phyloP scores from a whole-genome alignment of 2,113 vertebrate species.

The Sakesphorus luctuosus region DNA sequence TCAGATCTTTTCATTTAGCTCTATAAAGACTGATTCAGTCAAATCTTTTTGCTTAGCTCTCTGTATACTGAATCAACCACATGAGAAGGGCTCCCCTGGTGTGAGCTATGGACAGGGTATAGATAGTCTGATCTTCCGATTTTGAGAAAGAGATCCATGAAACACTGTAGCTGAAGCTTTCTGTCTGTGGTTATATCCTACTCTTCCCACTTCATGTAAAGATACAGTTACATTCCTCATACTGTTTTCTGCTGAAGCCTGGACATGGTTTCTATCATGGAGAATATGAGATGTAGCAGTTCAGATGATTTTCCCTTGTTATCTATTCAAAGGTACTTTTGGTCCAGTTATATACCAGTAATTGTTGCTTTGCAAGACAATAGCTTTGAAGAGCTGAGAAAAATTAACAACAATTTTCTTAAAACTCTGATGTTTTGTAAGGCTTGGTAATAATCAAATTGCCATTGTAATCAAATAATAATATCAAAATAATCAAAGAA shows the following conservation, averaged over 20 bases:
- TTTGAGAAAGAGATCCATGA: not conserved
- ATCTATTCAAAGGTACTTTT: not conserved
- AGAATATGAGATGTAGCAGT: not conserved
- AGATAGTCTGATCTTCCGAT: not conserved
- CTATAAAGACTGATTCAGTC: not conserved
- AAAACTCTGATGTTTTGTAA: not conserved
- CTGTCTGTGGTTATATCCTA: not conserved
- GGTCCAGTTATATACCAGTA: not conserved
- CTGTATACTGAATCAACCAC: not conserved
- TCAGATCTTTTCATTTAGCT: not conserved
- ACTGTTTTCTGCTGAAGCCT: not conserved
- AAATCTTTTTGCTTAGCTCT: not conserved
- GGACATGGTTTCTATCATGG: not conserved
- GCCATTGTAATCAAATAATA: conserved; percentile 7
- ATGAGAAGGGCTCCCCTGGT: not conserved
- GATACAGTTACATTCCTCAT: not conserved
- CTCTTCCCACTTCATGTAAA: not conserved
- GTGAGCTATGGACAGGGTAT: not conserved
- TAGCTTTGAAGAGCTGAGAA: not conserved
- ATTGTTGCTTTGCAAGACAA: not conserved
- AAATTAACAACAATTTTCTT: not conserved
- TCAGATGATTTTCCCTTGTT: not conserved
- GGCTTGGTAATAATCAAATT: not conserved
- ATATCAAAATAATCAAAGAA: not conserved
- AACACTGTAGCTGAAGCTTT: not conserved